Conservation (phyloP, 2,888 invertebrate species). For the Andrena dorsata region DNA sequence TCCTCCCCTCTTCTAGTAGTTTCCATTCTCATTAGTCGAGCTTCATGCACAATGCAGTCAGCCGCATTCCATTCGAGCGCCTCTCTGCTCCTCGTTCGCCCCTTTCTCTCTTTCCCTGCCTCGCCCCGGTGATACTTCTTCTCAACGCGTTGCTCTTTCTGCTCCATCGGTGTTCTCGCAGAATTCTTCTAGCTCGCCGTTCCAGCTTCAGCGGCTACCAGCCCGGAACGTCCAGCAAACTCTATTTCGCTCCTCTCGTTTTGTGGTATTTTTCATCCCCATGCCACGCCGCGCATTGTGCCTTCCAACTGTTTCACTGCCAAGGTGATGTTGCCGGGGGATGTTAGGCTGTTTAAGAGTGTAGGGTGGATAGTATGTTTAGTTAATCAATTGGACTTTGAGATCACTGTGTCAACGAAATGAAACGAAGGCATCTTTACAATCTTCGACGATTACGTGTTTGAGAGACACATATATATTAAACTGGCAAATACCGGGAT, state of each 20-base stretch:
- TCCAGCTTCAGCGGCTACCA: conserved; percentile 5
- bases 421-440: no score
- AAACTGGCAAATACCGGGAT: no score
- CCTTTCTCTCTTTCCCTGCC: conserved; percentile 5
- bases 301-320: no score
- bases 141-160: neutral
- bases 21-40: conserved; percentile 77
- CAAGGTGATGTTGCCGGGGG: no score
- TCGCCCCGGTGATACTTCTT: neutral
- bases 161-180: conserved; percentile 4
- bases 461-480: no score
- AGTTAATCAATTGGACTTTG: no score
- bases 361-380: no score
- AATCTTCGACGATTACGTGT: no score
- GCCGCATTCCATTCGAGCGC: conserved; percentile 53
- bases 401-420: no score
- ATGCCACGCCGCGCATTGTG: neutral
- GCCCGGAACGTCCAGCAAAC: neutral
- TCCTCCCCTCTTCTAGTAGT: conserved; percentile 48
- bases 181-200: conserved; percentile 17
- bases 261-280: neutral
- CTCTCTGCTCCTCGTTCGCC: conserved; percentile 19
- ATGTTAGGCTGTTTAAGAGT: no score
- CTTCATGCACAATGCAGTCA: conserved; percentile 74
- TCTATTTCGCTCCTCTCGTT: neutral